Percentiles rank a stretch among this genome's conserved stretches.
Conservation (phyloP, 2,888 invertebrate species). For the Drosophila diplacantha region DNA sequence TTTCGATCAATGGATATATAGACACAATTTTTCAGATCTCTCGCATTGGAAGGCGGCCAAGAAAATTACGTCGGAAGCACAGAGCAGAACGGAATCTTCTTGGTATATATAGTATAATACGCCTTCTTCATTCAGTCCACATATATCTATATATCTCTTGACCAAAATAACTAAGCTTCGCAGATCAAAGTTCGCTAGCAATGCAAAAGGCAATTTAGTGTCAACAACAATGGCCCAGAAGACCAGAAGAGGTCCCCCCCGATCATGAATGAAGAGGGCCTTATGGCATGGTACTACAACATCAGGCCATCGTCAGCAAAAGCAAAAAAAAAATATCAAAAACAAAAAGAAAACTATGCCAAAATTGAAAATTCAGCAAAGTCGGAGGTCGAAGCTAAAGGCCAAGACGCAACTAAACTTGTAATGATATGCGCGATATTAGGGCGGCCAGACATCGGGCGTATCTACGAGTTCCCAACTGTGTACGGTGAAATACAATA, state of each 20-base stretch:
- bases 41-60: constrained; percentile 40
- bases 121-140: constrained; percentile 21
- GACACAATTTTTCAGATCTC: constrained; percentile 29
- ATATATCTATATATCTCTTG: constrained; percentile 7
- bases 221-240: constrained; percentile 15
- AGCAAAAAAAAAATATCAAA: constrained; percentile 4
- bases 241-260: not conserved
- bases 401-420: constrained; percentile 33
- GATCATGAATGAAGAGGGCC: constrained; percentile 22
- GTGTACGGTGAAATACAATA: constrained; percentile 13
- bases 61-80: constrained; percentile 42
- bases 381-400: constrained; percentile 34
- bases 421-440: constrained; percentile 41
- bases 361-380: constrained; percentile 21
- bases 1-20: constrained; percentile 20
- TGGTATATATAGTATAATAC: constrained; percentile 7
- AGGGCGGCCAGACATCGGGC: constrained; percentile 28
- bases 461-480: not conserved
- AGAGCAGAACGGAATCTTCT: constrained; percentile 13
- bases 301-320: constrained; percentile 12
- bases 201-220: constrained; percentile 18
- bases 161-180: constrained; percentile 34
- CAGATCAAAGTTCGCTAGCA: constrained; percentile 30
- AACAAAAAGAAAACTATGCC: not conserved
- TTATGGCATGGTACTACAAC: not conserved